These are phyloP conservation scores for Aratinga solstitialis DNA, from an alignment of 2,797 vertebrate genomes.

Conservation along the genomic window DNA sequence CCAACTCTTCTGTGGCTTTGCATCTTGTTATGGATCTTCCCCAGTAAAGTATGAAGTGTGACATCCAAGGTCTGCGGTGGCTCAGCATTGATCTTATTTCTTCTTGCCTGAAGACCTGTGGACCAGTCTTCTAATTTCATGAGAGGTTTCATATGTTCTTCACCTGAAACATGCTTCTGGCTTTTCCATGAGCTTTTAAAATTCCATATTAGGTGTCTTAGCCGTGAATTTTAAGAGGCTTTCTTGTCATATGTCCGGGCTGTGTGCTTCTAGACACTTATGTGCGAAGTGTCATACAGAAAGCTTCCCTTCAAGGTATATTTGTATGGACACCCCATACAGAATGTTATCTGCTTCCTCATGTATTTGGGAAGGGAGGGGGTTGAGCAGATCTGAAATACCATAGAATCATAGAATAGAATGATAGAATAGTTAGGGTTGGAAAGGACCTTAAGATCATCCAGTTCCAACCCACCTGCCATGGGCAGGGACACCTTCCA, in stretches of 20 bases:
- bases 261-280: neutral
- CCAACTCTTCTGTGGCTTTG: neutral
- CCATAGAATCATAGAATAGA: too few relatives aligned
- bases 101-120: neutral
- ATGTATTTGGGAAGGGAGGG: neutral
- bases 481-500: too few relatives aligned
- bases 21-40: neutral
- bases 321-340: neutral
- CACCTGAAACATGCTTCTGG: neutral
- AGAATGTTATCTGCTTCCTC: neutral
- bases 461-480: too few relatives aligned
- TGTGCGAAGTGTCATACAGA: neutral
- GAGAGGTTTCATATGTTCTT: neutral
- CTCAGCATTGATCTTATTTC: neutral
- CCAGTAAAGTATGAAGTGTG: neutral
- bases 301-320: neutral
- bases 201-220: neutral
- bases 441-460: too few relatives aligned
- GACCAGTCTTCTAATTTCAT: neutral
- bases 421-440: too few relatives aligned
- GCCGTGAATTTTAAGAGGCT: neutral
- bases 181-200: neutral
- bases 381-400: neutral
- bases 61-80: neutral
- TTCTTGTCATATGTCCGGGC: neutral